Percentiles rank a stretch among this genome's conserved stretches.
Evolutionary conservation across 1,140 invertebrate species (phyloP).

Genomic region (Andricus grossulariae): DNA sequence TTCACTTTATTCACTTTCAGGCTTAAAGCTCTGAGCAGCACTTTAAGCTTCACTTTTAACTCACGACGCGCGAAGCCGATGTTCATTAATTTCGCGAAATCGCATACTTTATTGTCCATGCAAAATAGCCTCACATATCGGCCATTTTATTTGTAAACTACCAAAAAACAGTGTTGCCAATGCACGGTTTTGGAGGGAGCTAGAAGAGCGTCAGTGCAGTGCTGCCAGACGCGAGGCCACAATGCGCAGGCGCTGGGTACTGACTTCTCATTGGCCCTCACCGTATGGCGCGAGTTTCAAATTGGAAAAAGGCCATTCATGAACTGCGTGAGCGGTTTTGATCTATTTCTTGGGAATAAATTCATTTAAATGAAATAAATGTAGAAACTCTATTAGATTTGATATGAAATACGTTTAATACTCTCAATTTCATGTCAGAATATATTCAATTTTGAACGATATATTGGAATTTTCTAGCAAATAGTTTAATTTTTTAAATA

Average conservation of each 20-base stretch:
- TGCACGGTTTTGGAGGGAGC: conserved; percentile 71
- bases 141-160: conserved; percentile 77
- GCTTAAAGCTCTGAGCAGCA: conserved; percentile 26
- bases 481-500: too few species aligned
- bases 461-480: too few species aligned
- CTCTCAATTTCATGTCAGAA: too few species aligned
- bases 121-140: conserved; percentile 74
- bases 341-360: too few species aligned
- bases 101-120: conserved; percentile 72
- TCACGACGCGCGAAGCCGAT: conserved; percentile 56
- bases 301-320: neutral
- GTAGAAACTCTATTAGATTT: too few species aligned
- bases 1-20: conserved; percentile 50
- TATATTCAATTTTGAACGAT: too few species aligned
- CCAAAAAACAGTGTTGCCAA: conserved; percentile 74
- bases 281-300: neutral
- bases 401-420: too few species aligned
- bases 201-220: conserved; percentile 33
- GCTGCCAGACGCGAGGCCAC: too few species aligned
- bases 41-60: conserved; percentile 45
- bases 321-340: too few species aligned
- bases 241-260: too few species aligned
- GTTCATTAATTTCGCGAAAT: conserved; percentile 70
- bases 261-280: too few species aligned
- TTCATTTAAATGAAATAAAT: too few species aligned